Conservation (phyloP, 1,140 invertebrate genomes). For the Papilio aristodemus region DNA sequence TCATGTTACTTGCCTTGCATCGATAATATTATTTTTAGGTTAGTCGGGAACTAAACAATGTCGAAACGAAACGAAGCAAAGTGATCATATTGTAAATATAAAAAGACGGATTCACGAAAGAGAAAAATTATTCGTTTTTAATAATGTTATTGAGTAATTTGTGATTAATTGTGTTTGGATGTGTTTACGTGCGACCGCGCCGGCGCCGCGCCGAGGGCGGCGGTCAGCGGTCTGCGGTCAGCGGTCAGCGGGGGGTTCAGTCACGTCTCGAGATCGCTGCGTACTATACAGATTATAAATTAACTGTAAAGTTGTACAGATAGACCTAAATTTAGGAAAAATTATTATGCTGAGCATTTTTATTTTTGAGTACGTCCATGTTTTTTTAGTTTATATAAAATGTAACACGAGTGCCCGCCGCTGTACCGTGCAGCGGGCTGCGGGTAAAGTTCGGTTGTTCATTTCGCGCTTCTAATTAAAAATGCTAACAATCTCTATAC, state of each 20-base stretch:
- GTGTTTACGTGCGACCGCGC: neutral
- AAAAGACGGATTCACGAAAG: constrained; percentile 41
- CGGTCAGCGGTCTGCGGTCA: no score
- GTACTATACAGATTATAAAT: constrained; percentile 41
- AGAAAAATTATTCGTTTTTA: constrained; percentile 43
- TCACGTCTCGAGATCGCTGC: constrained; percentile 36
- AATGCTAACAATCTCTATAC: constrained; percentile 37
- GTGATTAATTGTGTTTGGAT: constrained; percentile 11
- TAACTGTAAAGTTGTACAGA: constrained; percentile 58
- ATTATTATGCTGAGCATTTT: constrained; percentile 60
- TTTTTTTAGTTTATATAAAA: constrained; percentile 36
- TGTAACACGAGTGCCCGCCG: neutral
- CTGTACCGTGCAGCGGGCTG: neutral
- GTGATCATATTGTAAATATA: constrained; percentile 63
- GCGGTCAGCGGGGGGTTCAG: no score
- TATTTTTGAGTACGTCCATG: constrained; percentile 52
- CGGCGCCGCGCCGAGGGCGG: no score
- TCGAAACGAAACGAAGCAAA: constrained; percentile 63
- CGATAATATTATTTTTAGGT: constrained; percentile 47
- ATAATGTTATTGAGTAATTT: constrained; percentile 43
- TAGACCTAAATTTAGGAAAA: constrained; percentile 63
- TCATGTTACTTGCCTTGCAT: constrained; percentile 17
- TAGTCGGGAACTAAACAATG: constrained; percentile 66
- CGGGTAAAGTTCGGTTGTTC: constrained; percentile 15
- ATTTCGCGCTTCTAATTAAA: constrained; percentile 31